phyloP scores from a whole-genome alignment of 2,797 vertebrate species.

The Pangasius sanitwongsei region DNA sequence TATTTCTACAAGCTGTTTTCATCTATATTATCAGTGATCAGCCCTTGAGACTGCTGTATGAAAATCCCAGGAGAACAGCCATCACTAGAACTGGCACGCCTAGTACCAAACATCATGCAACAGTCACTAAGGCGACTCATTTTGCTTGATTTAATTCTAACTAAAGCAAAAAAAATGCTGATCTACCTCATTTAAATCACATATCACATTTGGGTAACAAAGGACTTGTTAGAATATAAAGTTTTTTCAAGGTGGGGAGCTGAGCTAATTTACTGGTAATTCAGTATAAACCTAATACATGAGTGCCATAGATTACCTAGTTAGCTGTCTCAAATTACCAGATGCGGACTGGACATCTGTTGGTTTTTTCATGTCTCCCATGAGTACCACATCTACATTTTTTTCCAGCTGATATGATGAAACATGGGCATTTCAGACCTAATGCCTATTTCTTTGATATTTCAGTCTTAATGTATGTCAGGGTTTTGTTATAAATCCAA shows the following conservation, averaged over 20 bases:
- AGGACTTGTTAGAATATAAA: neutral
- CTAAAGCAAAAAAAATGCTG: neutral
- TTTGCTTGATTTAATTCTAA: neutral
- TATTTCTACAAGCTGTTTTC: neutral
- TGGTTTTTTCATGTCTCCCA: neutral
- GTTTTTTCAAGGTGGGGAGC: neutral
- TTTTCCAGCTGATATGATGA: neutral
- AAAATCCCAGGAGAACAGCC: constrained; percentile 4
- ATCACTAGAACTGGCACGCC: neutral
- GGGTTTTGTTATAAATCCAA: neutral
- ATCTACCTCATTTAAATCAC: neutral
- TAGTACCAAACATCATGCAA: neutral
- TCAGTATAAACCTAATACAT: neutral
- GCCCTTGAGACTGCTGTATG: neutral
- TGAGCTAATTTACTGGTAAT: neutral
- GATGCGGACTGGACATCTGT: neutral
- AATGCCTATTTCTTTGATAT: neutral
- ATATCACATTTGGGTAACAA: neutral
- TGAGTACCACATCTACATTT: neutral
- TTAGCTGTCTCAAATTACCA: neutral
- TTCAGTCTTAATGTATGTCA: neutral
- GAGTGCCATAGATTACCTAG: neutral
- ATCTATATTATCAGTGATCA: neutral
- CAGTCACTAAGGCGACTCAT: neutral
- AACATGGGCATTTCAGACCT: neutral